Evolutionary conservation across 2,888 invertebrate species (phyloP).

Genomic region (Coremacera marginata): DNA sequence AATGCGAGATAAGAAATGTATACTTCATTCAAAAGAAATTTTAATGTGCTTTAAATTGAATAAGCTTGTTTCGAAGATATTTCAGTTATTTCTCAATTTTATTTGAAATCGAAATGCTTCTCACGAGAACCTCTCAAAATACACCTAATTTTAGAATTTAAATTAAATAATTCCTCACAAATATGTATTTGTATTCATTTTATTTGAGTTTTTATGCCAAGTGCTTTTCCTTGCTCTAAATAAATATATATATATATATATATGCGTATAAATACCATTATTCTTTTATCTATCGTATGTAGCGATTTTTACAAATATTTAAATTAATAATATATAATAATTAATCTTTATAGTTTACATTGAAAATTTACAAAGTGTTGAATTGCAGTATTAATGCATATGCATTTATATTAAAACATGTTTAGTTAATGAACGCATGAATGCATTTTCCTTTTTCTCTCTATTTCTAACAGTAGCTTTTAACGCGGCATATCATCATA

Average conservation of each 20-base stretch:
- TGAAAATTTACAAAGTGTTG: slow-evolving; percentile 29
- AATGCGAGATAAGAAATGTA: background rate
- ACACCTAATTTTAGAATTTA: slow-evolving; percentile 9
- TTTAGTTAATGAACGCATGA: background rate
- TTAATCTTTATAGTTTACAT: slow-evolving; percentile 26
- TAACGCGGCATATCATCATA: slow-evolving; percentile 6
- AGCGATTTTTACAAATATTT: slow-evolving; percentile 28
- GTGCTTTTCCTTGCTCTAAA: slow-evolving; percentile 9
- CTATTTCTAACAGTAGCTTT: background rate
- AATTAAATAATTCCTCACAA: slow-evolving; percentile 20
- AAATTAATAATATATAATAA: slow-evolving; percentile 29
- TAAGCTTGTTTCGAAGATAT: too few species aligned
- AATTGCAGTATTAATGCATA: slow-evolving; percentile 11
- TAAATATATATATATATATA: slow-evolving; percentile 1
- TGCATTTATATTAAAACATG: background rate
- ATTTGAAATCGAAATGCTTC: background rate
- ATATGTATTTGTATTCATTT: slow-evolving; percentile 28
- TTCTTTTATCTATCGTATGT: slow-evolving; percentile 10
- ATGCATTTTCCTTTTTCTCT: background rate
- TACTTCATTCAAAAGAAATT: background rate
- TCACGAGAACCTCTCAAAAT: background rate
- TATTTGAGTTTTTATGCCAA: slow-evolving; percentile 24
- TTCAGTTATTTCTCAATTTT: too few species aligned
- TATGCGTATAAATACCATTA: slow-evolving; percentile 23
- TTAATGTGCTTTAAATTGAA: too few species aligned